Base-by-base conservation (phyloP, 2,888 invertebrate species). In the Stramonita haemastoma region DNA sequence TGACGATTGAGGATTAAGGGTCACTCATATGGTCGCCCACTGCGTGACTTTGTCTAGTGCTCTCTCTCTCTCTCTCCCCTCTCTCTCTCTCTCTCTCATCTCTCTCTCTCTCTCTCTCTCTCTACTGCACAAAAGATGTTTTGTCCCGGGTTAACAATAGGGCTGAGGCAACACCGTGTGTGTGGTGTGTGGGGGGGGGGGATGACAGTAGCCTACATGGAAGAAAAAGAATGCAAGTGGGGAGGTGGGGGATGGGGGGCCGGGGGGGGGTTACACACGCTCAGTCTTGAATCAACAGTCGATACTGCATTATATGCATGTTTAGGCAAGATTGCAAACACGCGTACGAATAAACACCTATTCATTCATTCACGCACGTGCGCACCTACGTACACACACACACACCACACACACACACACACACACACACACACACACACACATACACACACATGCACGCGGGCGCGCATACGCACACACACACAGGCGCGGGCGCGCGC, bases 51-150 rank as follows among this genome's bases (percentile, higher is more conserved):
- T 46, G 46, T 46, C 4, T 66, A 26, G 66, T 66, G 1, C 60
- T 60, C 17, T 70, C 22, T 6, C 26, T 70, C 2, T 26, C 0
- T 26, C 4, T 26, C 70, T 2, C 11, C 70, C 70, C 1, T 8
- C n/a, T n/a, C 73, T 73, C 73, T 73, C 73, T 73, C 73, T 73
- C 73, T 73, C 73, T 73, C 73, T 73, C 73, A n/a, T n/a, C n/a
- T n/a, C 73, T 73, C 73, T 46, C 73, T 73, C 73, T 73, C 73
- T 73, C 73, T 73, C 73, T 73, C 73, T 73, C 73, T 73, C 73
- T 73, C 73, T 73, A 46, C 46, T 46, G 46, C 46, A 46, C 46
- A 46, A 46, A 46, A 46, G 46, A 46, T 46, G 46, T 46, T 46
- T 46, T 46, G 46, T 46, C 46, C 46, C 4, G 46, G 8, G 46